Base-by-base conservation (phyloP, 2,797 vertebrate genomes). In the Galaxias olidus region DNA sequence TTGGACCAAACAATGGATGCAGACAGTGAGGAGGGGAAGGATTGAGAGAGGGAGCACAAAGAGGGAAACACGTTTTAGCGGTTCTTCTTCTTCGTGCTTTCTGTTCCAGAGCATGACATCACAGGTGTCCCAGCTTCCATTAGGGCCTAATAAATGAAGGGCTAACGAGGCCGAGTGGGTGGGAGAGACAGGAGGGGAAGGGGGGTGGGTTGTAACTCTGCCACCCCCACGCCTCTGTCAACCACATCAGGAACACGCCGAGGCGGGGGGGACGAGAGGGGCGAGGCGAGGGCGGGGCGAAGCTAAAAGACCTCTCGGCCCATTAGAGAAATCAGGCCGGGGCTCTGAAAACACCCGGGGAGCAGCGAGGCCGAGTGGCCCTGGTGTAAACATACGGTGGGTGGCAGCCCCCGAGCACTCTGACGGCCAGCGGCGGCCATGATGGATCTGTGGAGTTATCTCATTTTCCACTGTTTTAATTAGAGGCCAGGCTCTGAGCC, bases 391-490 rank as follows among this genome's bases (percentile, higher is more conserved):
- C 95, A 96, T 93, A 93, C 90, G 91, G 91, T 94, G 94, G 96
- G 95, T 96, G 95, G 95, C 90, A 92, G 89, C 89, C 92, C 93
- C 89, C 60, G 15, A 90, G 92, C 88, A 78, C 85, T 88, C 91
- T 94, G 94, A 96, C 93, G 94, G 94, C 94, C 91, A 85, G 91
- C 85, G 89, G 93, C 93, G 87, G 93, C 94, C 87, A 94, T 97
- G 95, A 98, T 98, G 94, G 92, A 98, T 98, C 91, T 94, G 91
- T 90, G 88, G 94, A 96, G 95, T 96, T 98, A 98, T 99, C 96
- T 98, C 94, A 96, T 96, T 98, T 98, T 98, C 97, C 96, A 97
- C 95, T 96, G 96, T 96, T 98, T 98, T 96, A 98, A 98, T 98
- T 97, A 97, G 95, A 94, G 93, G 93, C 94, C 93, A 88, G 92